These are phyloP conservation scores for Drosophila setifemur DNA, from an alignment of 1,140 invertebrate genomes.

Conservation along the genomic window DNA sequence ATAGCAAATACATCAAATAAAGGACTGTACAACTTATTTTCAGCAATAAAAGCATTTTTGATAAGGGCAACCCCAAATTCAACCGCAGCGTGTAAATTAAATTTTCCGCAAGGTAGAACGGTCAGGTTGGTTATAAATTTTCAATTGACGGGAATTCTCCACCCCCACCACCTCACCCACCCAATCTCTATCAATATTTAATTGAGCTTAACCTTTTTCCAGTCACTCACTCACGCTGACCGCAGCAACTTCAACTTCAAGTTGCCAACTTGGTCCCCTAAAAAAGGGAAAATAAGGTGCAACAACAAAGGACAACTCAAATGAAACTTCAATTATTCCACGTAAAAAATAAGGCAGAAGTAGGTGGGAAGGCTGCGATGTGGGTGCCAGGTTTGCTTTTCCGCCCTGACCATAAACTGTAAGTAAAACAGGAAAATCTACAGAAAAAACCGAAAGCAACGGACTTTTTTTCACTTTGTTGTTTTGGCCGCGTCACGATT, in stretches of 20 bases:
- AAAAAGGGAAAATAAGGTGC: conserved; percentile 22
- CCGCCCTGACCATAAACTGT: conserved; percentile 16
- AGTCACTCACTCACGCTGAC: conserved; percentile 15
- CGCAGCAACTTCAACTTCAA: conserved; percentile 41
- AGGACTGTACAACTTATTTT: background rate
- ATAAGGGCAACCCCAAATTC: conserved; percentile 9
- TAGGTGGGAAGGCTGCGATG: conserved; percentile 20
- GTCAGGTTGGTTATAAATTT: conserved; percentile 56
- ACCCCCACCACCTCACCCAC: background rate
- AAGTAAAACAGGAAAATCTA: conserved; percentile 15
- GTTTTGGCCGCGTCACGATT: conserved; percentile 64
- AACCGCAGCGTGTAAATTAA: conserved; percentile 65
- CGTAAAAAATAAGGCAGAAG: conserved; percentile 71
- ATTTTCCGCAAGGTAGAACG: conserved; percentile 31
- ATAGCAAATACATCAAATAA: too few species aligned
- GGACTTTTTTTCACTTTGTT: conserved; percentile 36
- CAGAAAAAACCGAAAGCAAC: conserved; percentile 5
- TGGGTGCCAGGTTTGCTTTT: background rate
- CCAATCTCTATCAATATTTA: conserved; percentile 71
- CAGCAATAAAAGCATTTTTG: conserved; percentile 1
- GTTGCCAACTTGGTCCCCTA: background rate
- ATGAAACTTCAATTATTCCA: conserved; percentile 81
- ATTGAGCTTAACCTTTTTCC: conserved; percentile 70
- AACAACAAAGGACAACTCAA: conserved; percentile 57
- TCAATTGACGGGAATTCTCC: conserved; percentile 55